Evolutionary conservation across 2,113 vertebrate species (phyloP).

Genomic region (Isurus oxyrinchus): DNA sequence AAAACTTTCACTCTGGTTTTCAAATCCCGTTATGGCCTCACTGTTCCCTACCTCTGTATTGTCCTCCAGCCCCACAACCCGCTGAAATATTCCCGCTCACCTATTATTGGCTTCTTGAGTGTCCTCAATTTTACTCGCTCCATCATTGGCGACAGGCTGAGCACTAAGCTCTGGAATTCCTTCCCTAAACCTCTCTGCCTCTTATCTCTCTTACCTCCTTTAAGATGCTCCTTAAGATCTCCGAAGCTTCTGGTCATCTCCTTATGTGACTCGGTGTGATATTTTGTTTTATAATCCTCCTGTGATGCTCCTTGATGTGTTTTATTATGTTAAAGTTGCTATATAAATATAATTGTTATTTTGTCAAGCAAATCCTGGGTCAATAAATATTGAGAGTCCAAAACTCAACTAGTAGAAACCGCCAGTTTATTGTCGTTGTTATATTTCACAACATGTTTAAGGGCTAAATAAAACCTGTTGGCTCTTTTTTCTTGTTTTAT

Average conservation of each 20-base stretch:
- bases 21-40: too few relatives aligned
- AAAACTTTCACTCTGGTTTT: too few relatives aligned
- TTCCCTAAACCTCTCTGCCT: background rate
- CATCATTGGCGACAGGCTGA: too few relatives aligned
- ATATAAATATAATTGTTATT: background rate
- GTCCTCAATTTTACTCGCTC: too few relatives aligned
- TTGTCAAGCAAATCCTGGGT: too few relatives aligned
- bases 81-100: too few relatives aligned
- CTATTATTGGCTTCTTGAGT: too few relatives aligned
- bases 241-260: background rate
- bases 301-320: background rate
- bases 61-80: too few relatives aligned
- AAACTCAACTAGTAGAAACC: background rate
- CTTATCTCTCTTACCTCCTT: background rate
- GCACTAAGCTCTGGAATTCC: too few relatives aligned
- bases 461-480: background rate
- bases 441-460: background rate
- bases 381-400: background rate
- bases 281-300: background rate
- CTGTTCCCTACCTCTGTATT: too few relatives aligned
- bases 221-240: too few relatives aligned
- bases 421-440: background rate
- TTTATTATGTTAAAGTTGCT: background rate
- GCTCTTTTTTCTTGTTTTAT: slow-evolving; percentile 28
- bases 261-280: background rate